Conservation (phyloP, 2,888 invertebrate genomes). For the Diabrotica balteata region DNA sequence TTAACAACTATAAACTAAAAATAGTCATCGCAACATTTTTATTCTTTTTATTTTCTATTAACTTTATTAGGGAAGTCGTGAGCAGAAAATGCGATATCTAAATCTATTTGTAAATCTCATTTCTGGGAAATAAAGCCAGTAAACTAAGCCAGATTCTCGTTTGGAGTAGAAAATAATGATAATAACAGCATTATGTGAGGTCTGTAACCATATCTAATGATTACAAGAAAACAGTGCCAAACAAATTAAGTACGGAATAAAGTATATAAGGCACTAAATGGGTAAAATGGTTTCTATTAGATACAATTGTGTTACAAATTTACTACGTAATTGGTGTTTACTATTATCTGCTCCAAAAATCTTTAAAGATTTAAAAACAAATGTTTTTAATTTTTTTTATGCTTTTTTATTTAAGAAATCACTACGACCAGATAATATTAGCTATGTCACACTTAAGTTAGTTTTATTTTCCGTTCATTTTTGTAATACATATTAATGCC, state of each 20-base stretch:
- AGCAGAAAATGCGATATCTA: neutral
- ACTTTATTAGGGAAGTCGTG: too few relatives aligned
- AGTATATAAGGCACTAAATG: constrained; percentile 31
- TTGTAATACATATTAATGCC: too few relatives aligned
- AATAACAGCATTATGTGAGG: constrained; percentile 35
- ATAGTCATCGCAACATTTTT: too few relatives aligned
- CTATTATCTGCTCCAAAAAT: neutral
- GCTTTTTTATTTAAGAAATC: too few relatives aligned
- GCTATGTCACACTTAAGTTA: too few relatives aligned
- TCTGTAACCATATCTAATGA: constrained; percentile 42
- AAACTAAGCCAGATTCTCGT: constrained; percentile 19
- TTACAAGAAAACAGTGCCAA: constrained; percentile 40
- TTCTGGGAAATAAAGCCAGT: constrained; percentile 16
- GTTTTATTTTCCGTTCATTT: too few relatives aligned
- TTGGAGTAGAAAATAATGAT: constrained; percentile 30
- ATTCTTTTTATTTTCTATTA: too few relatives aligned
- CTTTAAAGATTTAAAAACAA: too few relatives aligned
- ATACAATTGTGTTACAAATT: constrained; percentile 15
- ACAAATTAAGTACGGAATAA: constrained; percentile 45
- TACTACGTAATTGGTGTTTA: neutral
- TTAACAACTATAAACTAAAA: too few relatives aligned
- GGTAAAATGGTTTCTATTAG: constrained; percentile 30
- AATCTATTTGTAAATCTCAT: constrained; percentile 14
- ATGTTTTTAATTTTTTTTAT: too few relatives aligned
- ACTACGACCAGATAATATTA: too few relatives aligned